Base-by-base conservation (phyloP, 2,888 invertebrate genomes). In the Gastrophysa polygoni region DNA sequence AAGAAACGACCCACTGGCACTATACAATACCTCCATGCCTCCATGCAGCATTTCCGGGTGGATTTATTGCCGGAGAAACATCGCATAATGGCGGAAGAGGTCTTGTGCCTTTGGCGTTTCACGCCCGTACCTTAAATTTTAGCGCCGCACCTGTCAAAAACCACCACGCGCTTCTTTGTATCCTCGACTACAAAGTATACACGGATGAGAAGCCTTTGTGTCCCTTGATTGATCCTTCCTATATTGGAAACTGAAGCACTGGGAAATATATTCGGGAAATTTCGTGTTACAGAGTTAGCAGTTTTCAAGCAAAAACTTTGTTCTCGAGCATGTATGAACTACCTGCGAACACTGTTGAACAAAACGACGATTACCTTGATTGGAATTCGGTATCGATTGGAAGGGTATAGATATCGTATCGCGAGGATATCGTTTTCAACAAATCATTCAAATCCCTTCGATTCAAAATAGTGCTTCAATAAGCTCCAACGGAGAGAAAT, bases 21-120 rank as follows among this genome's bases (percentile, higher is more conserved):
- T 63, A 63, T 46, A 63, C 63, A 63, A 63, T 63, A 59, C 63
- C 63, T 63, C 59, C 59, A 63, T 63, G 63, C 63, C 63, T 63
- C 59, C 59, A 63, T 63, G 63, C 63, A 63, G 63, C 59, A 63
- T 59, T 63, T 57, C 63, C 59, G 32, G 14, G 20, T n/a, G 56
- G 57, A 63, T 63, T 63, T 63, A 63, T 57, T 34, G 48, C 63
- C 52, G 21, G 50, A 48, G 59, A 59, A 63, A 63, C 52, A 52
- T 24, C 57, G 63, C 51, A 59, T 59, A 59, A 63, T 63, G 56
- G 56, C 59, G 54, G 54, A 44, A 51, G 34, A 55, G 63, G 59
- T 56, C 59, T 63, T 43, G 49, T 59, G 59, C 59, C 59, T 32
- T 28, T 59, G 63, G 63, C 63, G 55, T 51, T 63, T 59, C 63